A percentile compares a stretch with the other conserved stretches of the same genome.
These are phyloP conservation scores for Ennomos quercinarius DNA, from an alignment of 2,888 invertebrate genomes.

Conservation along the genomic window DNA sequence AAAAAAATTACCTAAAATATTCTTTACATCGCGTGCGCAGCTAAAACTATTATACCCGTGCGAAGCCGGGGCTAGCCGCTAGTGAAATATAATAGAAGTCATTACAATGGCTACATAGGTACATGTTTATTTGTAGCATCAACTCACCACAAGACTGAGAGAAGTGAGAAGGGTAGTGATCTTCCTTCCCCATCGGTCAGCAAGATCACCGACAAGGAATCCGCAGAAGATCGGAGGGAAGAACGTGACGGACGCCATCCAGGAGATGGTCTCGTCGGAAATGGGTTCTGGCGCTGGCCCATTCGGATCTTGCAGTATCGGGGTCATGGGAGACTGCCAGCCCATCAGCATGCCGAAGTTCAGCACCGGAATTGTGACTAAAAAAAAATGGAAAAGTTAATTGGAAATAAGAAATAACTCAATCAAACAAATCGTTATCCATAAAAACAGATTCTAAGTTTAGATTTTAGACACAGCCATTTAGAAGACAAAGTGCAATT, in stretches of 20 bases:
- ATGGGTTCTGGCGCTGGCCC: slow-evolving; percentile 80
- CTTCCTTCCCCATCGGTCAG: slow-evolving; percentile 84
- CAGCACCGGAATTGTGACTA: slow-evolving; percentile 83
- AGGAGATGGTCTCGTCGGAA: slow-evolving; percentile 79
- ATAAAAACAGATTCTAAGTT: slow-evolving; percentile 8
- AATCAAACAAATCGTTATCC: no score
- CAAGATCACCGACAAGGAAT: slow-evolving; percentile 80
- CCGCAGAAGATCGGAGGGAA: slow-evolving; percentile 84
- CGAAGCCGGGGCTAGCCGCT: no score
- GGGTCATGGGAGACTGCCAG: slow-evolving; percentile 86
- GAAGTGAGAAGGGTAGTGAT: slow-evolving; percentile 80
- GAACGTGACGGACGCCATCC: slow-evolving; percentile 85
- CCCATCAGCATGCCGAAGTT: slow-evolving; percentile 85
- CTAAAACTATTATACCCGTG: no score
- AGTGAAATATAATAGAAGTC: no score
- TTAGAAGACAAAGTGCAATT: no score
- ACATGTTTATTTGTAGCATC: not conserved
- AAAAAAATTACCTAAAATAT: no score
- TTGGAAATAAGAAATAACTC: no score
- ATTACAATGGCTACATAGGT: no score
- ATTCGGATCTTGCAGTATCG: slow-evolving; percentile 72
- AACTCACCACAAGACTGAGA: slow-evolving; percentile 82
- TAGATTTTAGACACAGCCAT: no score
- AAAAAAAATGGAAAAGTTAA: slow-evolving; percentile 27
- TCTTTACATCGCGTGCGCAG: no score